Evolutionary conservation across 2,113 vertebrate species (phyloP).

Genomic region (Otus sunia): DNA sequence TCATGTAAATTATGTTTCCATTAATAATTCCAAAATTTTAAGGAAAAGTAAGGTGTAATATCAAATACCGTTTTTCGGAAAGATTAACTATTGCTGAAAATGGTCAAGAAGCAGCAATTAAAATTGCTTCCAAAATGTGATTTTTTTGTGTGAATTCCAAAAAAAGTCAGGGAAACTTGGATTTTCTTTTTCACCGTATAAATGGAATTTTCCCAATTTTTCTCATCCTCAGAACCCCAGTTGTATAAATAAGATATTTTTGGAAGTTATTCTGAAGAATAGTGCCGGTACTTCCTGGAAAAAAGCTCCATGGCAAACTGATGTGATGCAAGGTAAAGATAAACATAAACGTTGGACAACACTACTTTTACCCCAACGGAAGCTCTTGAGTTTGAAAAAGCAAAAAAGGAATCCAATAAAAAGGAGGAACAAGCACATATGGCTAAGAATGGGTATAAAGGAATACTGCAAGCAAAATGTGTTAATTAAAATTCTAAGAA

Average conservation of each 20-base stretch:
- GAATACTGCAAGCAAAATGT: background rate
- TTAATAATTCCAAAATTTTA: background rate
- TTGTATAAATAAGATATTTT: background rate
- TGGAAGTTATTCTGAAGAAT: background rate
- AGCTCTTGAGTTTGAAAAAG: background rate
- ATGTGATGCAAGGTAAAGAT: background rate
- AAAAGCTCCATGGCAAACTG: background rate
- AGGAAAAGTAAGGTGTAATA: background rate
- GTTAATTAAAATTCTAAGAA: background rate
- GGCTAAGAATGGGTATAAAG: background rate
- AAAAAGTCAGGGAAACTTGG: accelerated
- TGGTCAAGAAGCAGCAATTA: background rate
- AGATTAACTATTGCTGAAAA: background rate
- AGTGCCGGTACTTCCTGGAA: background rate
- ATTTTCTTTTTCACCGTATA: background rate
- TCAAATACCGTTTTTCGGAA: background rate
- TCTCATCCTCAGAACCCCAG: background rate
- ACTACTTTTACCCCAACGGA: background rate
- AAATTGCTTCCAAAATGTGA: background rate
- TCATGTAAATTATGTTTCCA: background rate
- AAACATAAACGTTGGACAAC: background rate
- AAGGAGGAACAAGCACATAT: background rate
- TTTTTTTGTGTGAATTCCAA: background rate
- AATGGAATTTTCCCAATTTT: background rate
- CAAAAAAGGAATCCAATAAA: background rate